phyloP scores from a whole-genome alignment of 2,797 vertebrate species.

The Orestias chungarensis region DNA sequence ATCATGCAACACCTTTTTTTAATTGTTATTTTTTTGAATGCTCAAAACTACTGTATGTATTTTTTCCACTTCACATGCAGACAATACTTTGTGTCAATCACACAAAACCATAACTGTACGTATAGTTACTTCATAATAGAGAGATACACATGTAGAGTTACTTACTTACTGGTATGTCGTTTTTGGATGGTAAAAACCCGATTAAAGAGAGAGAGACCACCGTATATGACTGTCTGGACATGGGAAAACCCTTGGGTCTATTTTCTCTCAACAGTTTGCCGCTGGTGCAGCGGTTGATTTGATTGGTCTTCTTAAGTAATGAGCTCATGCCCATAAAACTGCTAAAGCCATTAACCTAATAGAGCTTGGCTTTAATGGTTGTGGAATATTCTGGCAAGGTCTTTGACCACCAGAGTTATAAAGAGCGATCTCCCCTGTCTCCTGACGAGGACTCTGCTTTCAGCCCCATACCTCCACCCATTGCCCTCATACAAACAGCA shows the following conservation, averaged over 20 bases:
- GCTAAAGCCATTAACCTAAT: constrained; percentile 75
- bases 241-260: constrained; percentile 41
- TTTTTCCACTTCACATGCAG: neutral
- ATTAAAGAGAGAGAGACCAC: constrained; percentile 8
- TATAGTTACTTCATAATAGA: too few relatives aligned
- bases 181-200: neutral
- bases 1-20: neutral
- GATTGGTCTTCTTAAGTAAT: constrained; percentile 73
- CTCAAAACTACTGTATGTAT: neutral
- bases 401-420: constrained; percentile 55
- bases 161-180: neutral
- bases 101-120: neutral
- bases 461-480: constrained; percentile 46
- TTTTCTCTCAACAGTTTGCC: constrained; percentile 51
- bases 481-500: constrained; percentile 25
- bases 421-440: constrained; percentile 65
- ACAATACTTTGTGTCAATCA: neutral
- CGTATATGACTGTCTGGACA: constrained; percentile 5
- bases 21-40: neutral
- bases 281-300: constrained; percentile 62
- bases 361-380: constrained; percentile 65
- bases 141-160: neutral
- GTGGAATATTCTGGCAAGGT: constrained; percentile 61
- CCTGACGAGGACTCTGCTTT: constrained; percentile 48
- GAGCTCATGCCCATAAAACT: constrained; percentile 74